Conservation (phyloP, 2,113 vertebrate species). For the Chiloscyllium plagiosum region DNA sequence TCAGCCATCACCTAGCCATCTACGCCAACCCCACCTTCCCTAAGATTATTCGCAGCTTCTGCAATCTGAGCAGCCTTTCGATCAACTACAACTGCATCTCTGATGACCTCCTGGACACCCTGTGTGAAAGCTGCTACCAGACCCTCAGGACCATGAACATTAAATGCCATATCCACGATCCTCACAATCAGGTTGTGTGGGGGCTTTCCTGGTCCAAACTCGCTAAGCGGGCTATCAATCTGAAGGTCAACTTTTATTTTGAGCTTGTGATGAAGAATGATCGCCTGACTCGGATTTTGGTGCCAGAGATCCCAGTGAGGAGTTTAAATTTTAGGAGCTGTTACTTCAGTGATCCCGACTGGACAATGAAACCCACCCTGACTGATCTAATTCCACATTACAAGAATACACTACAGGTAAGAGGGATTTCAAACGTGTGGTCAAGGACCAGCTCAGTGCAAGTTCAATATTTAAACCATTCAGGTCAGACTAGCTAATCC, state of each 20-base stretch:
- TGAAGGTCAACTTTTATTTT: constrained; percentile 58
- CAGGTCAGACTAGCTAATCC: background rate
- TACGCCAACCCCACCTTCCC: constrained; percentile 54
- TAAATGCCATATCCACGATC: constrained; percentile 58
- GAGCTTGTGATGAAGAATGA: constrained; percentile 54
- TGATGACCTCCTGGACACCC: constrained; percentile 52
- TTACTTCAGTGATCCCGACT: constrained; percentile 55
- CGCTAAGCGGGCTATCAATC: constrained; percentile 46
- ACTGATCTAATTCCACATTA: constrained; percentile 54
- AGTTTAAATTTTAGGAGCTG: constrained; percentile 57
- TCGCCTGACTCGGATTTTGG: constrained; percentile 53
- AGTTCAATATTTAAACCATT: background rate
- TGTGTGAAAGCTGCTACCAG: constrained; percentile 45
- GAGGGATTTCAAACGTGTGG: background rate
- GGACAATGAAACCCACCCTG: constrained; percentile 55
- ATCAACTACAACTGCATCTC: constrained; percentile 64
- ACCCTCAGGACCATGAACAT: constrained; percentile 55
- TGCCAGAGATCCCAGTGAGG: constrained; percentile 56
- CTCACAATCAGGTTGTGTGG: constrained; percentile 53
- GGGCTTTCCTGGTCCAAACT: constrained; percentile 58
- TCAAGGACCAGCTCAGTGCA: background rate
- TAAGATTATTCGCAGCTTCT: constrained; percentile 52
- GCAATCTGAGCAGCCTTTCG: constrained; percentile 48
- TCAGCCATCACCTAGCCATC: constrained; percentile 50
- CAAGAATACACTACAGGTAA: constrained; percentile 53